phyloP scores from a whole-genome alignment of 2,888 invertebrate genomes.

The Melanchra persicariae region DNA sequence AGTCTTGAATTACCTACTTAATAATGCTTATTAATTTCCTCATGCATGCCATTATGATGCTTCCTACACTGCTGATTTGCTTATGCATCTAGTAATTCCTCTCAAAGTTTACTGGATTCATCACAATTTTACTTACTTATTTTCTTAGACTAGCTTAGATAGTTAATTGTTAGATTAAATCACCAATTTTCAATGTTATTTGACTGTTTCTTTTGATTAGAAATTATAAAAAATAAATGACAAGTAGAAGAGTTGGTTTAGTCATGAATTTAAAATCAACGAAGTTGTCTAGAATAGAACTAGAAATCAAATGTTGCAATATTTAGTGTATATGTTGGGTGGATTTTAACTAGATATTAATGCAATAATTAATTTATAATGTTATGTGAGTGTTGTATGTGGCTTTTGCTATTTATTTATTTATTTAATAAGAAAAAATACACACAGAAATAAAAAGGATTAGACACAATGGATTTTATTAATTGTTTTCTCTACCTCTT shows the following conservation, averaged over 20 bases:
- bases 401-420: constrained; percentile 61
- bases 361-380: constrained; percentile 37
- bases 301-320: constrained; percentile 27
- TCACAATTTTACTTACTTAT: constrained; percentile 12
- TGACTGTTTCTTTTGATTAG: constrained; percentile 1
- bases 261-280: constrained; percentile 14
- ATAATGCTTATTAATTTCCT: not conserved
- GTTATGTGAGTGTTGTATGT: constrained; percentile 50
- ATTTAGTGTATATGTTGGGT: constrained; percentile 22
- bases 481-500: not conserved
- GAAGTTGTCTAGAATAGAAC: constrained; percentile 9
- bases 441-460: constrained; percentile 53
- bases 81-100: constrained; percentile 3
- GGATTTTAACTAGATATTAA: constrained; percentile 26
- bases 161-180: not conserved
- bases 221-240: not conserved
- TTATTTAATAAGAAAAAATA: constrained; percentile 39
- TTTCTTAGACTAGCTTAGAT: constrained; percentile 8
- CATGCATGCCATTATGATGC: not conserved
- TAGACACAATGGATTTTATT: constrained; percentile 20
- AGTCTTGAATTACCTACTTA: not conserved
- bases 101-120: constrained; percentile 16
- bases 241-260: not conserved
- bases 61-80: constrained; percentile 25
- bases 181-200: not conserved